Evolutionary conservation across 2,888 invertebrate genomes (phyloP).

Genomic region (Drosophila macrospina): DNA sequence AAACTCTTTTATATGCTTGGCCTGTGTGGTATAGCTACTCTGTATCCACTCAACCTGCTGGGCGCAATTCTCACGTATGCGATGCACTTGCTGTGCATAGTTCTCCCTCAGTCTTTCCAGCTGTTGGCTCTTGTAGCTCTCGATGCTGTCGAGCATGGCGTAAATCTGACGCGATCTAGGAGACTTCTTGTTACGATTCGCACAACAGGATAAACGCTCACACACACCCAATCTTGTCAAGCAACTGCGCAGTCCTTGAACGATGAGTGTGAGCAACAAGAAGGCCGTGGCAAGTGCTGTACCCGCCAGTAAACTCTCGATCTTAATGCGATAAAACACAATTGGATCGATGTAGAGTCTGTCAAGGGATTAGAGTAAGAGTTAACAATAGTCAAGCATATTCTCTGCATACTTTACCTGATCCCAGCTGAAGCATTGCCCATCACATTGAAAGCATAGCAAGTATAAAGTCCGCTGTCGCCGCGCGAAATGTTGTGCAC

Average conservation of each 20-base stretch:
- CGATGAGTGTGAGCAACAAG: constrained; percentile 91
- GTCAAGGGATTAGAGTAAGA: background rate
- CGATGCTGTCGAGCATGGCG: constrained; percentile 95
- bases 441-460: constrained; percentile 93
- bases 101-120: constrained; percentile 95
- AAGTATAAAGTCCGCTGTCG: constrained; percentile 94
- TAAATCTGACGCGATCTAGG: constrained; percentile 94
- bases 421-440: constrained; percentile 92
- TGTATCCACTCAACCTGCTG: constrained; percentile 98
- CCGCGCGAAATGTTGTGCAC: constrained; percentile 90
- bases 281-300: constrained; percentile 92
- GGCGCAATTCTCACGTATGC: constrained; percentile 96
- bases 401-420: constrained; percentile 65
- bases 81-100: constrained; percentile 95
- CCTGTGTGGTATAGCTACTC: constrained; percentile 95
- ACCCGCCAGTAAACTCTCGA: constrained; percentile 93
- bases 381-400: too few species aligned
- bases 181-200: constrained; percentile 88
- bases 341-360: constrained; percentile 93
- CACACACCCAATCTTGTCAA: constrained; percentile 86
- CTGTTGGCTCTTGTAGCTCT: constrained; percentile 95
- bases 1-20: constrained; percentile 94
- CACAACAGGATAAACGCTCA: constrained; percentile 90
- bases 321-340: constrained; percentile 93
- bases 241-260: constrained; percentile 90